A percentile compares a stretch with the other conserved stretches of the same genome.
phyloP scores from a whole-genome alignment of 2,797 vertebrate species.

The Danio jaintianensis region DNA sequence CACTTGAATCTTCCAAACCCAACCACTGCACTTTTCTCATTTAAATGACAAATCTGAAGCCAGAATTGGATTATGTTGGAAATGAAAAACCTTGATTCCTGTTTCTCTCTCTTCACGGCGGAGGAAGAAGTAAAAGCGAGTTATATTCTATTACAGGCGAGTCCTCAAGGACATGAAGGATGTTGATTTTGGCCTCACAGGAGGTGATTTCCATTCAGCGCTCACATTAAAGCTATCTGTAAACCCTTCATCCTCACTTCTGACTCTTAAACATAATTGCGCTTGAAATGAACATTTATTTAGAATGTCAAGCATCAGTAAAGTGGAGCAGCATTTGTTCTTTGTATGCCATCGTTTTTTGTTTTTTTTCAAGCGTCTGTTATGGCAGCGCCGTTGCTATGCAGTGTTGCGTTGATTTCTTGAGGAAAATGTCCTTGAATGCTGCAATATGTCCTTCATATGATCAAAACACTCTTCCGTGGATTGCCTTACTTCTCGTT shows the following conservation, averaged over 20 bases:
- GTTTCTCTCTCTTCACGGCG: constrained; percentile 15
- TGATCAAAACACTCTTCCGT: constrained; percentile 41
- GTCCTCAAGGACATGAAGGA: constrained; percentile 45
- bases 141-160: constrained; percentile 39
- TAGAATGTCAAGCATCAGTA: constrained; percentile 50
- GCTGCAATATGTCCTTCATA: constrained; percentile 54
- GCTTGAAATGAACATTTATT: constrained; percentile 49
- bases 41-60: constrained; percentile 20
- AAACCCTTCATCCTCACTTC: constrained; percentile 45
- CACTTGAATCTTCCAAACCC: not conserved
- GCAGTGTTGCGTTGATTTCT: constrained; percentile 22
- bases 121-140: constrained; percentile 18
- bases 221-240: constrained; percentile 48
- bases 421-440: constrained; percentile 43
- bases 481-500: constrained; percentile 12
- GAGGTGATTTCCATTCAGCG: constrained; percentile 33
- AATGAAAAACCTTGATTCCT: constrained; percentile 17
- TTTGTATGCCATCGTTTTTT: not conserved
- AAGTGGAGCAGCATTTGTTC: constrained; percentile 46
- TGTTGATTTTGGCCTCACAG: constrained; percentile 52
- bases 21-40: constrained; percentile 20
- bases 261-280: constrained; percentile 48
- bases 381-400: constrained; percentile 21
- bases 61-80: constrained; percentile 13
- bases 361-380: constrained; percentile 29